Conservation (phyloP, 1,140 invertebrate genomes). For the Microplitis mediator region DNA sequence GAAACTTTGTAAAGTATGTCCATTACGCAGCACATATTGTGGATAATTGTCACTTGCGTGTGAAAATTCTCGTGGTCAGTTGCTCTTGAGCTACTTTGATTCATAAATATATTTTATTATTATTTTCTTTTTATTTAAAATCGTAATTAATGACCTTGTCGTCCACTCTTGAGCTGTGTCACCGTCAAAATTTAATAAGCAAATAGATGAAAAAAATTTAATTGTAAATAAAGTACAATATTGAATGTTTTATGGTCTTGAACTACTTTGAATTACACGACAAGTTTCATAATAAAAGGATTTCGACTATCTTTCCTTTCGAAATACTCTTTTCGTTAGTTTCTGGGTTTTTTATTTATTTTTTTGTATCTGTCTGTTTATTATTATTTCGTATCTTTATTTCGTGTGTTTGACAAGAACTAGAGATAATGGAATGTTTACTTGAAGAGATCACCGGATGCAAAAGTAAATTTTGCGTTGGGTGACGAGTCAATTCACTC, state of each 20-base stretch:
- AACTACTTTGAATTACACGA: slow-evolving; percentile 12
- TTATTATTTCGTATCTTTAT: too few species aligned
- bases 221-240: background rate
- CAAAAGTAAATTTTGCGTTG: background rate
- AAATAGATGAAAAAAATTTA: background rate
- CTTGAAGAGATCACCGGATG: slow-evolving; percentile 5
- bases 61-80: slow-evolving; percentile 3
- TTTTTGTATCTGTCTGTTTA: background rate
- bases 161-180: background rate
- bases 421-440: slow-evolving; percentile 2
- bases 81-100: slow-evolving; percentile 15
- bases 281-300: background rate
- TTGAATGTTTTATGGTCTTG: slow-evolving; percentile 3
- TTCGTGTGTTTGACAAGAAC: background rate
- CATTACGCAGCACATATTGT: background rate
- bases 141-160: background rate
- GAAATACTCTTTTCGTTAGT: too few species aligned
- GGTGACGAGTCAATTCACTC: background rate
- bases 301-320: background rate
- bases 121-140: background rate
- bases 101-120: slow-evolving; percentile 6
- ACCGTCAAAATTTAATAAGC: background rate
- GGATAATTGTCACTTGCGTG: slow-evolving; percentile 24
- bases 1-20: background rate
- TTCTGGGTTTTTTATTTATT: background rate